Conservation (phyloP, 2,888 invertebrate genomes). For the Steinernema scapterisci region DNA sequence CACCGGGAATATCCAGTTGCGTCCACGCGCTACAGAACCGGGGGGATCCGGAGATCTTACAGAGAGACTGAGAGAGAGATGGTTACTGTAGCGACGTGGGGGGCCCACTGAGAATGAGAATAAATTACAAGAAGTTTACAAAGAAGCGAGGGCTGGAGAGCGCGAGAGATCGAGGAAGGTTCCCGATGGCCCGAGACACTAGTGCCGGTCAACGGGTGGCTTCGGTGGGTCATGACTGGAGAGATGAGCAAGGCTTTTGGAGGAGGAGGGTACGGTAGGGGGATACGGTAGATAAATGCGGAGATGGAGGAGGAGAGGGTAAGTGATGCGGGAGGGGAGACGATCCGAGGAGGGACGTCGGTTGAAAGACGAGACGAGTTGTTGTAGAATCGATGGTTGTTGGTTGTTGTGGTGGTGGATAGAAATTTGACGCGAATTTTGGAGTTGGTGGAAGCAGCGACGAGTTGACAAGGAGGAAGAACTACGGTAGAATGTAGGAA, state of each 20-base stretch:
- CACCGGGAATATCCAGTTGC: slow-evolving; percentile 32
- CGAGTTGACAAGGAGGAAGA: background rate
- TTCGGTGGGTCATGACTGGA: background rate
- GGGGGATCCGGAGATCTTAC: background rate
- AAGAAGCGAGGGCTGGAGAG: slow-evolving; percentile 8
- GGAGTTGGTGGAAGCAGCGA: slow-evolving; percentile 23
- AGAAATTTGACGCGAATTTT: slow-evolving; percentile 28
- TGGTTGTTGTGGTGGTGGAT: no score
- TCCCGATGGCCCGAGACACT: slow-evolving; percentile 30
- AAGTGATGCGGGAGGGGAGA: slow-evolving; percentile 16
- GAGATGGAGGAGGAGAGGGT: slow-evolving; percentile 8
- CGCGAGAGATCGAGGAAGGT: slow-evolving; percentile 32
- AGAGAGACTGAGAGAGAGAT: no score
- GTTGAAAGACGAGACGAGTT: slow-evolving; percentile 23
- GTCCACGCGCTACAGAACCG: slow-evolving; percentile 4
- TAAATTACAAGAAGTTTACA: background rate
- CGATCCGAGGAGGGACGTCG: background rate
- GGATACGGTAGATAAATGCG: slow-evolving; percentile 31
- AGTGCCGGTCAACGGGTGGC: slow-evolving; percentile 5
- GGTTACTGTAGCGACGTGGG: slow-evolving; percentile 20
- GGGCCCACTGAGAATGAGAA: background rate
- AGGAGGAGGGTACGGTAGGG: slow-evolving; percentile 18
- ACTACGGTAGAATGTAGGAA: background rate
- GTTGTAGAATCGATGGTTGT: slow-evolving; percentile 16
- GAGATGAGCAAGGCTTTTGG: background rate